Base-by-base conservation (phyloP, 2,113 vertebrate genomes). In the Trematomus loennbergii region DNA sequence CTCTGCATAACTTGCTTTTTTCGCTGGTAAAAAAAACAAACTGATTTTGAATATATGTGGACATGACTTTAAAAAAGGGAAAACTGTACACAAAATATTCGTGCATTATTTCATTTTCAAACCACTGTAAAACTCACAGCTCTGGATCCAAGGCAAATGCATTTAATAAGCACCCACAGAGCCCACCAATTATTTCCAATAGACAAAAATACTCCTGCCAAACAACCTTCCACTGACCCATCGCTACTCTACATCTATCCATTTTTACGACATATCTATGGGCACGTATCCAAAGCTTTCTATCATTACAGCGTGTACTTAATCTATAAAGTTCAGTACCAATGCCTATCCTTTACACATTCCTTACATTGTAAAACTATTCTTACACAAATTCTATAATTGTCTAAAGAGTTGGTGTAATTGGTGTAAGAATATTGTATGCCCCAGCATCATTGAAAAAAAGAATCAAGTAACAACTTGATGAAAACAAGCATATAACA, bases 71-170 rank as follows among this genome's bases (percentile, higher is more conserved):
- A 75, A 85, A 85, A 84, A 72, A 72, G 72, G 81, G 61, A 74
- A 62, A 78, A 67, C 57, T 80, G 50, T 86, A 82, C 83, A 84
- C 80, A 75, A 71, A 79, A 91, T 78, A 78, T 59, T 48, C 91
- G 84, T 91, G 89, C 86, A 91, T 91, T 87, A 78, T 87, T 83
- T 88, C 54, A 70, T 82, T 52, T 80, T 77, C 57, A 89, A 88
- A 66, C 82, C 82, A 81, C 76, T 78, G 58, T 72, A 75, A 77
- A 88, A 79, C 75, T 64, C 43, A 6, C 77, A 76, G 58, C 29
- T 69, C 71, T 84, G 46, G 72, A 78, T 77, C 57, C 74, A 76
- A 78, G 71, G 57, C 55, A 61, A 85, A 67, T 78, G 43, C 87
- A 79, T 74, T 63, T 57, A 73, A 78, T 65, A 72, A 82, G 70